Base-by-base conservation (phyloP, 2,113 vertebrate species). In the Neotoma lepida region DNA sequence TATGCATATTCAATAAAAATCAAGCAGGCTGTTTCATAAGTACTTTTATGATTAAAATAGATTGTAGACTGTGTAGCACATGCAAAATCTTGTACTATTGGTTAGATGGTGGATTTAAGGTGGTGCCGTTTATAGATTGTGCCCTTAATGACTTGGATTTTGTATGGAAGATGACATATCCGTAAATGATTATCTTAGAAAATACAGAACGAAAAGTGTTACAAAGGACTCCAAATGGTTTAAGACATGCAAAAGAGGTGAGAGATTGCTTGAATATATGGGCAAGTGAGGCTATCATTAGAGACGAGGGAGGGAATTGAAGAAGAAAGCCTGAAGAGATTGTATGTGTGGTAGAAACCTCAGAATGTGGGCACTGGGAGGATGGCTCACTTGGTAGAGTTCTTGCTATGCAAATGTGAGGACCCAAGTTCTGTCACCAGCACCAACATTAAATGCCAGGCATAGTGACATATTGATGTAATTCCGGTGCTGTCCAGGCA, bases 121-220 rank as follows among this genome's bases (percentile, higher is more conserved):
- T 35, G 70, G 24, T 17, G 49, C 88, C 17, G 64, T 80, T 89
- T 80, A 41, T 68, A 91, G 41, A 17, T 94, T 7, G 20, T 88
- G 12, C 12, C 13, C n/a, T 87, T 96, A 68, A 9, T 74, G 35
- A 86, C 20, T 80, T 92, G 14, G 4, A 51, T 61, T 91, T 88
- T 4, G 49, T 61, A 54, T 10, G 14, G 17, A 96, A 68, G 22
- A 56, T 30, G 30, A 76, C 2, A 46, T 0, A 1, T 61, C 66
- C 2, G 8, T 6, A 51, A 64, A 86, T 94, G 33, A 63, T 82
- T 80, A 85, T 22, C 63, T 88, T 64, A 76, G 77, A 94, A 94
- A 66, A 6, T 70, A 76, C 26, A 90, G 78, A 91, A 70, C 66
- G 18, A 51, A 81, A 88, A 51, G 2, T 2, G 39, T 30, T 89